A percentile compares a stretch with the other conserved stretches of the same genome.
These are phyloP conservation scores for Cephus pulcher DNA, from an alignment of 2,888 invertebrate genomes.

Conservation along the genomic window DNA sequence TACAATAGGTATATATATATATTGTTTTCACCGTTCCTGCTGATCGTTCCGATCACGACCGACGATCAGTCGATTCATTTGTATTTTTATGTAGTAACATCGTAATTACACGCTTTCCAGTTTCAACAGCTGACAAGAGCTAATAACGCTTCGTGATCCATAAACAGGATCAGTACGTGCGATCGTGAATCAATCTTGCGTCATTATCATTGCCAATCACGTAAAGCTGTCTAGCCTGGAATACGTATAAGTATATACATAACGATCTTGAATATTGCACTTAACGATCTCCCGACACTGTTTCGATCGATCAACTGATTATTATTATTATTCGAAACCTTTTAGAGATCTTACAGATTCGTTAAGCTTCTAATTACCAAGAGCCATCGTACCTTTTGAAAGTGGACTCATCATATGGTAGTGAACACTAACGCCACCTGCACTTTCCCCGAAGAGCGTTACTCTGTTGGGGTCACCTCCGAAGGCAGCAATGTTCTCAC, in stretches of 20 bases:
- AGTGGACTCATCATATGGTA: slow-evolving; percentile 77
- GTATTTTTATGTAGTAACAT: neutral
- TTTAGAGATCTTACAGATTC: neutral
- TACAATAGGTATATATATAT: no score
- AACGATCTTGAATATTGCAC: no score
- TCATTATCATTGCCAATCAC: neutral
- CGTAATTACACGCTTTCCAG: neutral
- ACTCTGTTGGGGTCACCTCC: slow-evolving; percentile 75
- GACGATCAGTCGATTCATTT: neutral
- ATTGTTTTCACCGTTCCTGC: no score
- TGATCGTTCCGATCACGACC: neutral
- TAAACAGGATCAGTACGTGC: neutral
- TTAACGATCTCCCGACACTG: neutral
- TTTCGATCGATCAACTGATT: neutral
- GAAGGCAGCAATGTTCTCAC: slow-evolving; percentile 72
- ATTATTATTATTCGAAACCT: neutral
- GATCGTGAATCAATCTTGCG: neutral
- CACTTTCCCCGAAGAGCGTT: slow-evolving; percentile 78
- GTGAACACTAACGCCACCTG: slow-evolving; percentile 77
- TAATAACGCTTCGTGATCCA: neutral
- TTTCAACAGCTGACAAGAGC: neutral
- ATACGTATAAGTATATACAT: no score
- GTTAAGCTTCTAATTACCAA: neutral
- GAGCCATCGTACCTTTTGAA: slow-evolving; percentile 65
- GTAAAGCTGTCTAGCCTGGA: neutral